Conservation (phyloP, 2,797 vertebrate species). For the Hyperoplus immaculatus region DNA sequence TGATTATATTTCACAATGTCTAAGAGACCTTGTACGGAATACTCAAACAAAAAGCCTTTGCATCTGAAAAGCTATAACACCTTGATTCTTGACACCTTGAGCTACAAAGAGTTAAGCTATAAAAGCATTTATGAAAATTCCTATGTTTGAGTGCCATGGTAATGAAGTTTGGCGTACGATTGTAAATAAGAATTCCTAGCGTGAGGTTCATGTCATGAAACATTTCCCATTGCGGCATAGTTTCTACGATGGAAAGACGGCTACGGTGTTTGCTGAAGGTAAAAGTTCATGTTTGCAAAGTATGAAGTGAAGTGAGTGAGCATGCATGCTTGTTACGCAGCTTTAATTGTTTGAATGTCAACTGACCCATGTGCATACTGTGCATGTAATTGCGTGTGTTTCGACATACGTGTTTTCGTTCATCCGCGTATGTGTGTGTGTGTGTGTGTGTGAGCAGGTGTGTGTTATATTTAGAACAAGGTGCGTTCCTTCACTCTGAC, state of each 20-base stretch:
- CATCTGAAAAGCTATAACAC: not conserved
- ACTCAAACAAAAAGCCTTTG: conserved; percentile 1
- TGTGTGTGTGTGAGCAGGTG: conserved; percentile 36
- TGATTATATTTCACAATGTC: conserved; percentile 2
- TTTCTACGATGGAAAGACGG: conserved; percentile 7
- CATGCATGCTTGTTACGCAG: conserved; percentile 1
- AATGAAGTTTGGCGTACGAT: not conserved
- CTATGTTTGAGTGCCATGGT: not conserved
- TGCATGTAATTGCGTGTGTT: not conserved
- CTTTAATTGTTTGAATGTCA: conserved; percentile 6
- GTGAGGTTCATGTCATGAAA: not conserved
- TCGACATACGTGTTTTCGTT: not conserved
- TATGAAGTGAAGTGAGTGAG: conserved; percentile 3
- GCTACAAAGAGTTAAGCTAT: not conserved
- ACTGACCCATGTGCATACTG: not conserved
- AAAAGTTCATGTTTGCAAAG: conserved; percentile 45
- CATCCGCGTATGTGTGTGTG: not conserved
- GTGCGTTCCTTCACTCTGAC: conserved; percentile 68
- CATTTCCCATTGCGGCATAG: not conserved
- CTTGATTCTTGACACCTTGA: not conserved
- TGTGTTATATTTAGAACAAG: conserved; percentile 66
- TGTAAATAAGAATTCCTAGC: not conserved
- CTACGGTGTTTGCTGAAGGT: conserved; percentile 22
- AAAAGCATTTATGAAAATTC: not conserved
- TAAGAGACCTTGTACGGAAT: not conserved